phyloP scores from a whole-genome alignment of 2,888 invertebrate species.

The Amorpha juglandis region DNA sequence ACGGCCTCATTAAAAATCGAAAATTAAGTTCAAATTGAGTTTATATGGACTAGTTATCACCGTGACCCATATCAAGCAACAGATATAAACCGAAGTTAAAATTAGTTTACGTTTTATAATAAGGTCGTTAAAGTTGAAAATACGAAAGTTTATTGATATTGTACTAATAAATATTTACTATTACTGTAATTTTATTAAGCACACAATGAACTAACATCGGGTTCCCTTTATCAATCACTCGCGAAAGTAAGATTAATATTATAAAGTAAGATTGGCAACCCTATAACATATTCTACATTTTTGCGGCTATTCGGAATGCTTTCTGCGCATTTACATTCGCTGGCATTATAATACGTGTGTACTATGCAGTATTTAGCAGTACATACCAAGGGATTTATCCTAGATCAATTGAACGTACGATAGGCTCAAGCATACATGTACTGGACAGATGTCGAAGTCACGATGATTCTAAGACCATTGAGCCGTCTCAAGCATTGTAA shows the following conservation, averaged over 20 bases:
- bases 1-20: too few relatives aligned
- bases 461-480: constrained; percentile 51
- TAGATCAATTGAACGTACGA: constrained; percentile 11
- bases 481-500: constrained; percentile 35
- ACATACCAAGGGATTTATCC: constrained; percentile 12
- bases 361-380: not conserved
- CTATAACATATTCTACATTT: constrained; percentile 1
- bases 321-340: constrained; percentile 3
- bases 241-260: not conserved
- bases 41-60: too few relatives aligned
- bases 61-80: too few relatives aligned
- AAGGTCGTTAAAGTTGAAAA: too few relatives aligned
- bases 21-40: too few relatives aligned
- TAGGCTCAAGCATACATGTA: constrained; percentile 54
- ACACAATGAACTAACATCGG: not conserved
- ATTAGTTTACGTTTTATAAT: too few relatives aligned
- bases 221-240: not conserved
- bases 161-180: too few relatives aligned
- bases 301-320: not conserved
- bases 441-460: constrained; percentile 59
- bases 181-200: too few relatives aligned
- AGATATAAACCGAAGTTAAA: too few relatives aligned
- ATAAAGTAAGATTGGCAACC: not conserved
- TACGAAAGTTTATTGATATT: too few relatives aligned
- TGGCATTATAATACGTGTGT: not conserved